These are phyloP conservation scores for Hormaphis cornu DNA, from an alignment of 1,140 invertebrate species.

Conservation along the genomic window DNA sequence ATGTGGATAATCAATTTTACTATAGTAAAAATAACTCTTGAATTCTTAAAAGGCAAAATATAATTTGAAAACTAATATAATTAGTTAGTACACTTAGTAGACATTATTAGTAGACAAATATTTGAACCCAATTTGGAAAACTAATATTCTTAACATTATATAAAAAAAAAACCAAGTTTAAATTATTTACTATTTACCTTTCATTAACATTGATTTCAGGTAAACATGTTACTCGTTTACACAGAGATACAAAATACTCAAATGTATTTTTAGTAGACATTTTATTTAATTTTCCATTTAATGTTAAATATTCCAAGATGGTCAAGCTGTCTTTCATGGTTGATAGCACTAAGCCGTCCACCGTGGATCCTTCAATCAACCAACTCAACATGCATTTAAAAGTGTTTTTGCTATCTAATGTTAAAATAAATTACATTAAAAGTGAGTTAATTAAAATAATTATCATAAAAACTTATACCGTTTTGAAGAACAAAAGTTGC, in stretches of 20 bases:
- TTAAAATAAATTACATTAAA: neutral
- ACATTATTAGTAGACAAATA: too few relatives aligned
- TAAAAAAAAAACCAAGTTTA: neutral
- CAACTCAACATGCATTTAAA: neutral
- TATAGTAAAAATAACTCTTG: too few relatives aligned
- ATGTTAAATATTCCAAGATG: constrained; percentile 12
- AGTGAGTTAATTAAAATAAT: neutral
- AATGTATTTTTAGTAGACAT: neutral
- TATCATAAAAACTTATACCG: neutral
- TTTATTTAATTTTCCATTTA: constrained; percentile 1
- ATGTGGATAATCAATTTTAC: too few relatives aligned
- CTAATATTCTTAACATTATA: neutral
- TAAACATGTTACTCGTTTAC: constrained; percentile 2
- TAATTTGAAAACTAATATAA: too few relatives aligned
- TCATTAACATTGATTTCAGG: neutral
- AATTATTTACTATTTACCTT: neutral
- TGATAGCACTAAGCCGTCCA: neutral
- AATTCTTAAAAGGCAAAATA: too few relatives aligned
- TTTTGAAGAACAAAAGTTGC: constrained; percentile 14
- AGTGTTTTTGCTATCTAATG: neutral
- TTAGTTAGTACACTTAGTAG: too few relatives aligned
- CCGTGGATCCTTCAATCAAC: constrained; percentile 13
- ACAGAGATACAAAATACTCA: neutral
- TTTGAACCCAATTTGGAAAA: too few relatives aligned
- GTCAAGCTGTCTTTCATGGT: neutral